Evolutionary conservation across 2,797 vertebrate species (phyloP), one percentile per base, ranked within the genome.

Genomic region (Borostomias antarcticus): DNA sequence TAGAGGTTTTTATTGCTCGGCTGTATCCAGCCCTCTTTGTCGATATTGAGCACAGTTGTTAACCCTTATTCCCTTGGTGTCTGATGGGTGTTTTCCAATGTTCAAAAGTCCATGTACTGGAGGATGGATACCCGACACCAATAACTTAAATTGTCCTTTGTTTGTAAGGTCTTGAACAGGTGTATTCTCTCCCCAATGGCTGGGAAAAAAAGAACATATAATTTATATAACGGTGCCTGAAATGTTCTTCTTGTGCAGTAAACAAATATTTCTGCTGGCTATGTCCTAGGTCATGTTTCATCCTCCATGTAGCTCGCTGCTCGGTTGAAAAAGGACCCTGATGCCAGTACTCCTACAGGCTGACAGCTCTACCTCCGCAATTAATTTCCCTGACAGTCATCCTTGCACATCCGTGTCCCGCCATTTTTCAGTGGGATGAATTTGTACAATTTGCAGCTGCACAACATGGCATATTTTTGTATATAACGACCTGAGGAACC

Each of bases 401-500:
- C 45, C 33, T 40, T n/a, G 25, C 62, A 50, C 29, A 53, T 33
- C 48, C 23, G 64, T 28, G 0, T 81, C 72, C 61, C 33, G 56
- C 8, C 50, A 33, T 63, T 80, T 74, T 75, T 72, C 66, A 26
- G 29, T 5, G 32, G 70, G 71, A 73, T 43, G 75, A 35, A 80
- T 82, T 65, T 78, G 37, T 78, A 53, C 66, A 69, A 74, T 80
- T 70, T 73, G 35, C 69, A 58, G 59, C 63, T 40, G 52, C 68
- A 68, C 64, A 64, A 62, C 43, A 15, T 62, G 61, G 48, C 62
- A 61, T 74, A 62, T 81, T 82, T 33, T 65, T 72, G 5, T 73
- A 67, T 81, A 78, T 82, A 85, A 87, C 83, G 81, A 86, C 74
- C 83, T 84, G 83, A 80, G 58, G 62, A 53, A 40, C 56, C 40